Base-by-base conservation (phyloP, 2,113 vertebrate species). In the Tetrao urogallus region DNA sequence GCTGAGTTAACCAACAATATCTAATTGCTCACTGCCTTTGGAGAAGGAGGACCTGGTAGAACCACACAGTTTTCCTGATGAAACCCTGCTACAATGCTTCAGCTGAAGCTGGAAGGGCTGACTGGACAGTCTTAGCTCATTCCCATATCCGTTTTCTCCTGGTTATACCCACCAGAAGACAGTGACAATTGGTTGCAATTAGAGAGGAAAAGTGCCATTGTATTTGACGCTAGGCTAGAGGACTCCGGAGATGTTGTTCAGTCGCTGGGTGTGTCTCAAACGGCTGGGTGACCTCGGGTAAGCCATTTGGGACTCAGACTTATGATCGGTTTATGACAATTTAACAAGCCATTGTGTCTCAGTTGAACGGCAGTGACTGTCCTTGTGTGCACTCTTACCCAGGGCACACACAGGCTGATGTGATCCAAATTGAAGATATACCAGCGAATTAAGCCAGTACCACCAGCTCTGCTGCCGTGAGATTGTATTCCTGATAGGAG, bases 271-370 rank as follows among this genome's bases (percentile, higher is more conserved):
- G 95, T 96, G 96, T 79, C 94, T 92, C 78, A 93, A 71, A 93
- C 78, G 94, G 90, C 78, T 85, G 94, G 87, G 87, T 96, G 95
- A 96, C 95, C 94, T 94, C 25, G 95, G 94, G 89, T 94, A 95
- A 96, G 84, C 77, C 91, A 82, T 87, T 94, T 94, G 95, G 92
- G 94, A 91, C 80, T 95, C 79, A 96, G 89, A 87, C 94, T 94
- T 94, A 70, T 80, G 95, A 96, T 95, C 71, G 79, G 86, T 93
- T 96, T 92, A 92, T 93, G 92, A 93, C 92, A 95, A 95, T 96
- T 96, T 96, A 96, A 95, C 93, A 96, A 94, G 90, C 96, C 90
- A 96, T 96, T 96, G 96, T 96, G 92, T 96, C 95, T 95, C 92
- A 93, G 82, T 40, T 93, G 86, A 94, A 83, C 82, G 90, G 90